phyloP scores from a whole-genome alignment of 2,113 vertebrate species.

The Capreolus pygargus region DNA sequence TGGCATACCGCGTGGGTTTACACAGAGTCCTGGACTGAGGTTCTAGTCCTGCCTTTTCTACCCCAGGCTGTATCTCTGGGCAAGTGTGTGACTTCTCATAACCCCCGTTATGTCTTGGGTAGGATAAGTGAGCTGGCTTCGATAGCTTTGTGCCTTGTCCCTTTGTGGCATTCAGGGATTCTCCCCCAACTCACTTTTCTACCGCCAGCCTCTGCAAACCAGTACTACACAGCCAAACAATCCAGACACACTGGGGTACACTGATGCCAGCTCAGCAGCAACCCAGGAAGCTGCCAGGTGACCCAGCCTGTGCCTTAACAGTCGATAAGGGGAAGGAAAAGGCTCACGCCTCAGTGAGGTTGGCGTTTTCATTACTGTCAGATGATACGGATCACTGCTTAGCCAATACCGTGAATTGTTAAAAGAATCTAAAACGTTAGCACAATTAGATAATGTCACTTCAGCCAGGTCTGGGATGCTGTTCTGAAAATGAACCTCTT shows the following conservation, averaged over 20 bases:
- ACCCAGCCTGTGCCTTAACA: neutral
- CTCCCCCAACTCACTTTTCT: neutral
- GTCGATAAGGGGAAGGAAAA: conserved; percentile 2
- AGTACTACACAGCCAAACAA: neutral
- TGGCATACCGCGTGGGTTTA: neutral
- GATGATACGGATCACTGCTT: conserved; percentile 28
- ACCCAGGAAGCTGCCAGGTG: neutral
- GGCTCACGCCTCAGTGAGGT: neutral
- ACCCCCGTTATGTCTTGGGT: neutral
- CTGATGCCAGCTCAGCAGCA: neutral
- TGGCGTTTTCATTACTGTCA: conserved; percentile 41
- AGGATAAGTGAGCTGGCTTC: neutral
- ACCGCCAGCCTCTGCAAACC: neutral
- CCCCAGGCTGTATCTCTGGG: neutral
- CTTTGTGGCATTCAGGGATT: neutral
- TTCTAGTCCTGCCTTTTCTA: neutral
- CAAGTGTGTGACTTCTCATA: neutral
- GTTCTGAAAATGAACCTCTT: conserved; percentile 4
- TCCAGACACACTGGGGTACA: neutral
- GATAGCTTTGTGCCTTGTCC: neutral
- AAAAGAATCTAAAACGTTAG: conserved; percentile 20
- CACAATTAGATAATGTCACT: conserved; percentile 52
- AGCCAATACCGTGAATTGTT: conserved; percentile 37
- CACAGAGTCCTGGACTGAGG: neutral
- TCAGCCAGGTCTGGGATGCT: neutral